Base-by-base conservation (phyloP, 1,140 invertebrate species). In the Thaumetopoea pityocampa region DNA sequence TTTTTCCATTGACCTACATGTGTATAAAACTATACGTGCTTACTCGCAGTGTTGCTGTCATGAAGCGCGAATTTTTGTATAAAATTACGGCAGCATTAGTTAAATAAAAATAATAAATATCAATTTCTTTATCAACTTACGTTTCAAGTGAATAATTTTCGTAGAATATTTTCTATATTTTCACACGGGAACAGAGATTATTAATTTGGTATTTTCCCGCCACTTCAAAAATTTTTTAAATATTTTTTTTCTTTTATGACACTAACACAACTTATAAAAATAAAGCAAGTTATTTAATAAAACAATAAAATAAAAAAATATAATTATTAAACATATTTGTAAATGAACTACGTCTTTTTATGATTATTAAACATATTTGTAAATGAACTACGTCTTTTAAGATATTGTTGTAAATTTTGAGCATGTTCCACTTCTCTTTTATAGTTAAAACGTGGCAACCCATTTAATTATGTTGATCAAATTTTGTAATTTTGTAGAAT, bases 1-100 rank as follows among this genome's bases (percentile, higher is more conserved):
- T 83, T 85, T 84, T 85, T 67, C 73, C 37, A 74, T 68, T 81
- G 79, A 81, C 80, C 80, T 84, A 81, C 71, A 78, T 77, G 67
- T 78, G 67, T 76, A 71, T 81, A 83, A 63, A 66, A 62, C 52
- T 51, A 52, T 60, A 66, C 61, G 63, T 68, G 59, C 54, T 71
- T 64, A 58, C 53, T 63, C 52, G 52, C 43, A 46, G 69, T 76
- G 71, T 72, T 76, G 71, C 71, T 66, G 67, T 54, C 50, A 47
- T 27, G 27, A 22, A 15, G 28, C 28, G 8, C 11, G 10, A 22
- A 41, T 30, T 41, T 30, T n/a, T 8, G 20, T 18, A 14, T 7
- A 24, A 41, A 41, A 32, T 30, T 23, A 29, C 4, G 4, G 30
- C 32, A 16, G 27, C n/a, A 4, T 16, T 23, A n/a, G 27, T 9